phyloP scores from a whole-genome alignment of 2,113 vertebrate genomes.

The Elephantulus edwardii region DNA sequence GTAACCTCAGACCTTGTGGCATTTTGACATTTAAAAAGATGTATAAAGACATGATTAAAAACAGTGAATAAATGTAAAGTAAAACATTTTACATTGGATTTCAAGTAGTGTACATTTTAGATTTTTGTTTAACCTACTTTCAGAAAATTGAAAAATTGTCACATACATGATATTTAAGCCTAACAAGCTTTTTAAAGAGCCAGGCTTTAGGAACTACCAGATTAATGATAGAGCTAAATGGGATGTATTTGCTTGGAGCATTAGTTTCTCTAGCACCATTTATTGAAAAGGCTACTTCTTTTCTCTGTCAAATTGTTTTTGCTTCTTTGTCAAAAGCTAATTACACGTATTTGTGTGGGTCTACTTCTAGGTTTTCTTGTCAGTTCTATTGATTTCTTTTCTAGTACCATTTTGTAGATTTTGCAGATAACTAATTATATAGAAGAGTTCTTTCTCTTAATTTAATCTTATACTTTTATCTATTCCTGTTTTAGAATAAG shows the following conservation, averaged over 20 bases:
- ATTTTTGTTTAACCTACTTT: not conserved
- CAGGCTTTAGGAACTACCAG: slow-evolving; percentile 29
- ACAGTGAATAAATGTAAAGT: not conserved
- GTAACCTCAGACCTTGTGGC: not conserved
- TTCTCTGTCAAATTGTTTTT: slow-evolving; percentile 33
- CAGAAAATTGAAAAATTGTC: slow-evolving; percentile 44
- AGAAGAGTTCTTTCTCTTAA: not conserved
- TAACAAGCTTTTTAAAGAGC: slow-evolving; percentile 5
- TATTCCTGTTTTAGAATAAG: not conserved
- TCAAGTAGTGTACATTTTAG: slow-evolving; percentile 19
- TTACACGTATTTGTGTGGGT: slow-evolving; percentile 24
- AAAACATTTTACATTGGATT: slow-evolving; percentile 13
- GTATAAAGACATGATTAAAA: not conserved
- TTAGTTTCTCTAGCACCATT: not conserved
- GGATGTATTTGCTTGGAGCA: not conserved
- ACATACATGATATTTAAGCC: slow-evolving; percentile 21
- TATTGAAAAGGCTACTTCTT: not conserved
- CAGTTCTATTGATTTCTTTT: not conserved
- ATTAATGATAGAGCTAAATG: not conserved
- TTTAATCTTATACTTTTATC: not conserved
- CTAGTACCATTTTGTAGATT: not conserved
- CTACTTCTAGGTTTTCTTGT: slow-evolving; percentile 2
- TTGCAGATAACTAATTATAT: not conserved
- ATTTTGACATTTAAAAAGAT: slow-evolving; percentile 10
- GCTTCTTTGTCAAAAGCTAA: slow-evolving; percentile 29